phyloP scores from a whole-genome alignment of 2,888 invertebrate genomes.

The Schizotus pectinicornis region DNA sequence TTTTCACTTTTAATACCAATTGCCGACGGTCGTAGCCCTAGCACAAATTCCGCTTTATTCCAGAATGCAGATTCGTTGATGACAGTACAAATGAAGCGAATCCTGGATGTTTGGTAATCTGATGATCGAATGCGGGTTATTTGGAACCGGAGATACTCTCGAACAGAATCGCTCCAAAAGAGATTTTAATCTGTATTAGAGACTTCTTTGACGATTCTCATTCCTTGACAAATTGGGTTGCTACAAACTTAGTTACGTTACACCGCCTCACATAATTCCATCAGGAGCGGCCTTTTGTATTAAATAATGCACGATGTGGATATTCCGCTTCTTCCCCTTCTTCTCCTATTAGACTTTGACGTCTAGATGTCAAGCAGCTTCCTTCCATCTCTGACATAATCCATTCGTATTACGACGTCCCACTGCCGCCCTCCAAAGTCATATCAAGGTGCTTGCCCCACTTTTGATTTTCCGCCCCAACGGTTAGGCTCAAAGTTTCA shows the following conservation, averaged over 20 bases:
- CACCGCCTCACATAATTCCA: conserved; percentile 20
- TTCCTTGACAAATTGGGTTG: conserved; percentile 37
- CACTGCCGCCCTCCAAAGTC: too few species aligned
- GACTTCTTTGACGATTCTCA: conserved; percentile 36
- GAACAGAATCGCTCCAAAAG: conserved; percentile 32
- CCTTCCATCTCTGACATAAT: too few species aligned
- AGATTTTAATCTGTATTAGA: conserved; percentile 39
- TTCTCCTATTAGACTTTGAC: too few species aligned
- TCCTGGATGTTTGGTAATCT: conserved; percentile 47
- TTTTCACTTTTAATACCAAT: too few species aligned
- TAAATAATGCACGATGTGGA: conserved; percentile 1
- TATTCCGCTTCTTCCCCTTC: not conserved
- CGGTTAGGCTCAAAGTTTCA: too few species aligned
- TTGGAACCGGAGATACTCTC: conserved; percentile 38
- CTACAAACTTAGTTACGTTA: conserved; percentile 17
- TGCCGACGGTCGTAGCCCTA: too few species aligned
- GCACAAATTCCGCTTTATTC: not conserved
- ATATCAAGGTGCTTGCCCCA: too few species aligned
- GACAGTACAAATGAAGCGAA: conserved; percentile 34
- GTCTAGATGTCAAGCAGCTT: too few species aligned
- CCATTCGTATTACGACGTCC: too few species aligned
- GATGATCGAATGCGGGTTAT: conserved; percentile 49
- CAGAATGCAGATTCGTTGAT: conserved; percentile 19
- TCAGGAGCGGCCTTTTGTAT: conserved; percentile 10
- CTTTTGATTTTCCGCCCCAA: too few species aligned